A percentile compares a stretch with the other conserved stretches of the same genome.
Conservation (phyloP, 2,888 invertebrate species). For the Rhagonycha lutea region DNA sequence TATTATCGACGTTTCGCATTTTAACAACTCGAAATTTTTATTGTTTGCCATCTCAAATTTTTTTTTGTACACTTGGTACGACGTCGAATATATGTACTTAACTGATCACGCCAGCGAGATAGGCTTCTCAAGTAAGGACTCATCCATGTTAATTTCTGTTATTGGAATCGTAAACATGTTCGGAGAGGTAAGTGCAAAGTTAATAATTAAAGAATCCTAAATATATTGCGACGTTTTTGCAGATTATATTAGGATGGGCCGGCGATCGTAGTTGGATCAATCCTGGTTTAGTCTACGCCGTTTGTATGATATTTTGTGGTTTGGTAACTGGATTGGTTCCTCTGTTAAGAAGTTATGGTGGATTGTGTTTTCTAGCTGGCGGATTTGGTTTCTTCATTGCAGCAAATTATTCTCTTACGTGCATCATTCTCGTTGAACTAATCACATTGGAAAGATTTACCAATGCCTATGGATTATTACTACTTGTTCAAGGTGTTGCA, state of each 20-base stretch:
- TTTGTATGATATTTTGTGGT: constrained; percentile 77
- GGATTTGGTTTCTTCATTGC: constrained; percentile 88
- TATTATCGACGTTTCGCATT: constrained; percentile 82
- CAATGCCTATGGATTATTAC: constrained; percentile 85
- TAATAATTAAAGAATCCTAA: not conserved
- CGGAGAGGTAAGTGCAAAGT: constrained; percentile 72
- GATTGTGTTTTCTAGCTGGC: constrained; percentile 69
- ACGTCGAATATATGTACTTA: constrained; percentile 91
- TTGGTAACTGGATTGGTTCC: constrained; percentile 70
- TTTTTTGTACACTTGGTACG: constrained; percentile 89
- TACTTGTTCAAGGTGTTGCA: constrained; percentile 87
- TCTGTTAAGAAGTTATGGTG: constrained; percentile 59
- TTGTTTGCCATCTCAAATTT: constrained; percentile 88
- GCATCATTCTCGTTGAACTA: constrained; percentile 86
- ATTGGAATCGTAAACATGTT: constrained; percentile 88
- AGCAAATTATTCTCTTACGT: constrained; percentile 89
- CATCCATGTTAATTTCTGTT: constrained; percentile 82
- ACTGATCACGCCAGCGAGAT: constrained; percentile 77
- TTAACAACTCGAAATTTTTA: constrained; percentile 72
- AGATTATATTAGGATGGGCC: constrained; percentile 85
- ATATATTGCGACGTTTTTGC: constrained; percentile 41
- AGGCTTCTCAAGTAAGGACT: constrained; percentile 72
- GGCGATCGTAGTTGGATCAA: constrained; percentile 83
- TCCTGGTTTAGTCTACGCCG: constrained; percentile 78
- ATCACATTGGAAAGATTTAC: constrained; percentile 90